These are phyloP conservation scores for Creontiades dilutus DNA, from an alignment of 2,888 invertebrate genomes.

Conservation along the genomic window DNA sequence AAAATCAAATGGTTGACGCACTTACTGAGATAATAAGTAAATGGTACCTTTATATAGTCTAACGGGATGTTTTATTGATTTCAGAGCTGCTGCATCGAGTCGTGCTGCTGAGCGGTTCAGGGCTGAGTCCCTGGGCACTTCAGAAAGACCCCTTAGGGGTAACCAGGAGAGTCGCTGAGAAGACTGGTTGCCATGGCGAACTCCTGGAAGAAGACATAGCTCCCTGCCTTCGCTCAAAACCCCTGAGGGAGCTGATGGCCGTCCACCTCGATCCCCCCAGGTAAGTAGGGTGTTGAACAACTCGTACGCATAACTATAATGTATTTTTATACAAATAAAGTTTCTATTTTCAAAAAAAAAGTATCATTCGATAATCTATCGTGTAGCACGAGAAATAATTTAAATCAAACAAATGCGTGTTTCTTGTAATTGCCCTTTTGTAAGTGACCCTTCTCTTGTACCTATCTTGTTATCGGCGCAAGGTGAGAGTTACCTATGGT, in stretches of 20 bases:
- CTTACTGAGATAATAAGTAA: too few relatives aligned
- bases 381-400: too few relatives aligned
- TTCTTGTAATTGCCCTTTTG: too few relatives aligned
- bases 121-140: conserved; percentile 94
- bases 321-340: too few relatives aligned
- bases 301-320: too few relatives aligned
- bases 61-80: conserved; percentile 76
- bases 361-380: too few relatives aligned
- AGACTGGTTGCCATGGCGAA: conserved; percentile 90
- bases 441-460: too few relatives aligned
- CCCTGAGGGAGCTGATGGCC: conserved; percentile 86
- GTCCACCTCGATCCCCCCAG: conserved; percentile 87
- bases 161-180: conserved; percentile 89
- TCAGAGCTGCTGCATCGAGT: conserved; percentile 92
- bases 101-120: conserved; percentile 93
- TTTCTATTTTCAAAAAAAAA: too few relatives aligned
- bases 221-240: conserved; percentile 89
- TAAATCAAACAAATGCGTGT: too few relatives aligned
- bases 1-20: too few relatives aligned
- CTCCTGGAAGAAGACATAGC: conserved; percentile 90
- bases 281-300: conserved; percentile 12
- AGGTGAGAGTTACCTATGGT: too few relatives aligned
- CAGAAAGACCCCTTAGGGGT: conserved; percentile 90
- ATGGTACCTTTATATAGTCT: neutral
- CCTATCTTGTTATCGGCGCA: too few relatives aligned